These are phyloP conservation scores for Pollicipes pollicipes DNA, from an alignment of 1,140 invertebrate genomes.

Conservation along the genomic window DNA sequence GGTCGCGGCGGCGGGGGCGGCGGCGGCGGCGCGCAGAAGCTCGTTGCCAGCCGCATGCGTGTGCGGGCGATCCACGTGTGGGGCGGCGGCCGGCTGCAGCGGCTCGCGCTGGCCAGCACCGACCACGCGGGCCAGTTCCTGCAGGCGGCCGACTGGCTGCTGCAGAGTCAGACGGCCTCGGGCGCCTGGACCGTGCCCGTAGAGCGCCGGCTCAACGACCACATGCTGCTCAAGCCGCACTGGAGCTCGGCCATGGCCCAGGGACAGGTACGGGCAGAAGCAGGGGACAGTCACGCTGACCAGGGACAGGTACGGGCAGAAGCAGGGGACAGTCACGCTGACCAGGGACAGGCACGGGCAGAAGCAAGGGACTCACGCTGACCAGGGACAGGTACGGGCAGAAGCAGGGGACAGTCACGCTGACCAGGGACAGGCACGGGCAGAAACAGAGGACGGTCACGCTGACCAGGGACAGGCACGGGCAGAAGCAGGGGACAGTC, in stretches of 20 bases:
- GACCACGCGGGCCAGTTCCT: slow-evolving; percentile 79
- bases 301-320: no score
- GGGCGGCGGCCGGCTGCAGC: slow-evolving; percentile 59
- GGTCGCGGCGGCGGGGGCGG: slow-evolving; percentile 31
- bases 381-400: no score
- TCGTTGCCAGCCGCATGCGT: not conserved
- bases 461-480: no score
- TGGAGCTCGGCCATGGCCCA: slow-evolving; percentile 98
- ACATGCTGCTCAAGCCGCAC: slow-evolving; percentile 53
- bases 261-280: no score
- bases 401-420: no score
- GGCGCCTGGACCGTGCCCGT: slow-evolving; percentile 84
- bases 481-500: no score
- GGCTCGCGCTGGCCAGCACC: slow-evolving; percentile 60
- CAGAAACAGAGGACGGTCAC: no score
- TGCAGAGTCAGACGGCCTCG: slow-evolving; percentile 60
- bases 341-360: no score
- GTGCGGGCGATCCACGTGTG: not conserved
- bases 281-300: no score
- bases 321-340: no score
- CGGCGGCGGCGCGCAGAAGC: not conserved
- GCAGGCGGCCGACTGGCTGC: slow-evolving; percentile 82
- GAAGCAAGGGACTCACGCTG: no score
- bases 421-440: no score
- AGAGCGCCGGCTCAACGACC: slow-evolving; percentile 35